Evolutionary conservation across 1,140 invertebrate genomes (phyloP).

Genomic region (Lepidotrigona ventralis): DNA sequence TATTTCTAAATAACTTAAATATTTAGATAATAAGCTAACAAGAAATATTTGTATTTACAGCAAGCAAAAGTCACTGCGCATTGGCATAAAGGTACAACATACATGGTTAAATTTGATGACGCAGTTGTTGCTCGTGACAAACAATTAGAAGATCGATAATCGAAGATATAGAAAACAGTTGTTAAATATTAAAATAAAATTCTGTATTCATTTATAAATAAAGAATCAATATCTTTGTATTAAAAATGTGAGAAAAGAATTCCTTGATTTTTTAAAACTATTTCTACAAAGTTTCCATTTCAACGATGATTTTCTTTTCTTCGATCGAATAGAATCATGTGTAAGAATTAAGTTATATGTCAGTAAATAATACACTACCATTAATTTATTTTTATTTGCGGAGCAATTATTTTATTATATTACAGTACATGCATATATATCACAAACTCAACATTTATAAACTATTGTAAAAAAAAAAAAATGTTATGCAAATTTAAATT

Average conservation of each 20-base stretch:
- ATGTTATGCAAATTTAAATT: conserved; percentile 81
- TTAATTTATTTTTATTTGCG: conserved; percentile 9
- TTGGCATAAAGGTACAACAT: conserved; percentile 99
- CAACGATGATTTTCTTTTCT: neutral
- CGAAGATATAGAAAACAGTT: neutral
- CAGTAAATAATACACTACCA: neutral
- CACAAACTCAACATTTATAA: neutral
- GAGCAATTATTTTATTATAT: conserved; percentile 32
- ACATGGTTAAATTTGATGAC: conserved; percentile 99
- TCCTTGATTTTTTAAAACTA: neutral
- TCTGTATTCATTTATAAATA: neutral
- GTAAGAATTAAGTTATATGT: neutral
- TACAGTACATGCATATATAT: conserved; percentile 3
- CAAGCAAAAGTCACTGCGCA: conserved; percentile 97
- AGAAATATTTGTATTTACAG: conserved; percentile 80
- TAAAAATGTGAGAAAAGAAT: neutral
- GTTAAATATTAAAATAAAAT: neutral
- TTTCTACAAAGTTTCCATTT: neutral
- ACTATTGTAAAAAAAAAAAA: neutral
- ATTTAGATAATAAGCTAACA: neutral
- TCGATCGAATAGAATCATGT: neutral
- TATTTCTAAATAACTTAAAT: neutral
- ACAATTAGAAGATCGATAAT: conserved; percentile 91
- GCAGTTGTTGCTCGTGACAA: conserved; percentile 96
- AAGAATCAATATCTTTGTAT: neutral